phyloP scores from a whole-genome alignment of 2,888 invertebrate genomes.

The Teinopalpus imperialis region DNA sequence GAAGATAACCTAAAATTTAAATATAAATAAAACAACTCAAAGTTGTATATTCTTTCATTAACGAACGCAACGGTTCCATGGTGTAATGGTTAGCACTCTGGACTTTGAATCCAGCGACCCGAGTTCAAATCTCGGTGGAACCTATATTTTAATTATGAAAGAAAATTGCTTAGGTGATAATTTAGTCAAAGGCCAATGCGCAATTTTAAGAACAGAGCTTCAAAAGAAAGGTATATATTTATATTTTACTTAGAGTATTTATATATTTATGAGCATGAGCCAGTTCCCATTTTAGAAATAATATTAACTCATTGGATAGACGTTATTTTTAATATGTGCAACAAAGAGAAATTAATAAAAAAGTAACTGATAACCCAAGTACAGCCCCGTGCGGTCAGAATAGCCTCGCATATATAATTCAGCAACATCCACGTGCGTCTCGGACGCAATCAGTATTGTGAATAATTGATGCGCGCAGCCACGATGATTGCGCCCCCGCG shows the following conservation, averaged over 20 bases:
- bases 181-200: too few species aligned
- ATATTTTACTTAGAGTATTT: too few species aligned
- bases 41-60: too few species aligned
- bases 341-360: background rate
- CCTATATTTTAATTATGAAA: slow-evolving; percentile 54
- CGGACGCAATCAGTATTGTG: slow-evolving; percentile 81
- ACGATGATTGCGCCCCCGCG: slow-evolving; percentile 73
- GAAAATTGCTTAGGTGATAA: too few species aligned
- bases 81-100: slow-evolving; percentile 92
- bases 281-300: too few species aligned
- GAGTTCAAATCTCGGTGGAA: slow-evolving; percentile 92
- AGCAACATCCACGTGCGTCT: slow-evolving; percentile 71
- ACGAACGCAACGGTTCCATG: slow-evolving; percentile 88
- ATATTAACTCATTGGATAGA: too few species aligned
- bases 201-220: too few species aligned
- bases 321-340: too few species aligned
- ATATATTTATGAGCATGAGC: too few species aligned
- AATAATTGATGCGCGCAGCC: slow-evolving; percentile 68
- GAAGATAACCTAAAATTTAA: too few species aligned
- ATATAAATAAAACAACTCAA: too few species aligned
- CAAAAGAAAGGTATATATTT: too few species aligned
- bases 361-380: slow-evolving; percentile 34
- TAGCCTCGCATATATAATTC: slow-evolving; percentile 72
- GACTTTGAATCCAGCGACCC: slow-evolving; percentile 92
- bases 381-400: slow-evolving; percentile 52